Conservation (phyloP, 2,113 vertebrate species). For the Aspiorhynchus laticeps region DNA sequence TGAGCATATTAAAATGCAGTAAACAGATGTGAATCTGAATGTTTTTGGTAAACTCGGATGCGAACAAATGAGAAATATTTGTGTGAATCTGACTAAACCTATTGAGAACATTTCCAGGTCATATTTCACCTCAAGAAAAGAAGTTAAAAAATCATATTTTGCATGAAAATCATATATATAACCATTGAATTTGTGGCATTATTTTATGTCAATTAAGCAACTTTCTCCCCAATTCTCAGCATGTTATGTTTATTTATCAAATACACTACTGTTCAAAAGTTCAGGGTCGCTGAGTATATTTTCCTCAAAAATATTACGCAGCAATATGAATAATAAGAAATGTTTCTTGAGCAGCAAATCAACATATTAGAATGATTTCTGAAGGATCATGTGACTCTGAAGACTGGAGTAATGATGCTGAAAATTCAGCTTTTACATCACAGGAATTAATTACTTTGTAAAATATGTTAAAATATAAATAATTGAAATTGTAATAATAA, state of each 20-base stretch:
- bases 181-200: no score
- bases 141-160: neutral
- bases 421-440: neutral
- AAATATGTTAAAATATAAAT: neutral
- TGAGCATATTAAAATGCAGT: neutral
- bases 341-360: neutral
- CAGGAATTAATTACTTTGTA: neutral
- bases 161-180: neutral
- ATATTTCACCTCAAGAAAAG: neutral
- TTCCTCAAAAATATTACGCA: neutral
- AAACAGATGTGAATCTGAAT: neutral
- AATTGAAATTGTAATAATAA: neutral
- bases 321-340: neutral
- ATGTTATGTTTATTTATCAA: neutral
- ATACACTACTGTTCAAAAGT: neutral
- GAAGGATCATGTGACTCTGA: neutral
- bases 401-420: neutral
- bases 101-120: neutral
- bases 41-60: neutral
- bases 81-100: neutral
- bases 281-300: no score
- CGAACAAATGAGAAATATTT: neutral
- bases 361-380: neutral
- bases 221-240: neutral
- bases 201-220: neutral